Evolutionary conservation across 1,140 invertebrate species (phyloP), one percentile per base, ranked within the genome.

Genomic region (Aphidius ervi): DNA sequence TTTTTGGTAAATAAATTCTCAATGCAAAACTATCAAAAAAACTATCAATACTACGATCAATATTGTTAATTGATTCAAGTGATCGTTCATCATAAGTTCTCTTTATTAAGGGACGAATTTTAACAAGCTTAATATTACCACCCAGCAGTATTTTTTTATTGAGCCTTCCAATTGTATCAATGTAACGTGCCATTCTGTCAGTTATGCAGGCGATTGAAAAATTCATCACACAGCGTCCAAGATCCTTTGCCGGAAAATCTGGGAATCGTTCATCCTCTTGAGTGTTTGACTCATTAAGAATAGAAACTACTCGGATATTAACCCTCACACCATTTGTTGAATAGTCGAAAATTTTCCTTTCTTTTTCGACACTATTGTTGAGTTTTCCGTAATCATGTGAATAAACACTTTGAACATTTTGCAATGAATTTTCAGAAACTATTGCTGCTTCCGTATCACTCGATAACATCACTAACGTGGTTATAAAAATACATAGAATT

Each of bases 11-110:
- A 0, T 68, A 76, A 5, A 80, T 74, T 53, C 80, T 75, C 40
- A 85, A 65, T 0, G 80, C 71, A 46, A 83, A 83, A n/a, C 71
- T 80, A 56, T 82, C 77, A 54, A 85, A 85, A 58, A 85, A 85
- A 10, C 80, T 68, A 16, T 83, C 76, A 5, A 85, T 72, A 56
- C 76, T 79, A 23, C 70, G 70, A 46, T 84, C 81, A 9, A 85
- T 83, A 59, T 71, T 70, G 3, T 76, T 71, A 2, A 76, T 71
- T 3, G 80, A 56, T 61, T 74, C 65, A 39, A 65, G 64, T 9
- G 58, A 57, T 8, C 67, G 53, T 20, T 72, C 68, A 31, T 62
- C 54, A 1, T 43, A 57, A 6, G 56, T 62, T 6, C 58, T 56
- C 4, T 10, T 58, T 4, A 46, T 42, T 31, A 46, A 3, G 6